Conservation (phyloP, 1,140 invertebrate genomes). For the Camponotus pennsylvanicus region DNA sequence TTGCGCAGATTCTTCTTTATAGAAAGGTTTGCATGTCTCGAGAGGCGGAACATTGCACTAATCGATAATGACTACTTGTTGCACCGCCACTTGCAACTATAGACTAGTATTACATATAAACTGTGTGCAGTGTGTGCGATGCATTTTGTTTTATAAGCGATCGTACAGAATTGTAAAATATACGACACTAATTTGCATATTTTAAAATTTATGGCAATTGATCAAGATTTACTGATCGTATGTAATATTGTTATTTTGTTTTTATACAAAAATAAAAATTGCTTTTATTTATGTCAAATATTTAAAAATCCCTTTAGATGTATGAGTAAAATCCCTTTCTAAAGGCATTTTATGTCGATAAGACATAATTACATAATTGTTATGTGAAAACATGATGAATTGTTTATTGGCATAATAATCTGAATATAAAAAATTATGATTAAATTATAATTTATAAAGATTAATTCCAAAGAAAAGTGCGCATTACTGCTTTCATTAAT, state of each 20-base stretch:
- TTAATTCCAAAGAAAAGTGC: too few relatives aligned
- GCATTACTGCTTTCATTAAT: too few relatives aligned
- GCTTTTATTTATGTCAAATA: not conserved
- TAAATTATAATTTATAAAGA: too few relatives aligned
- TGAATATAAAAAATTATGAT: too few relatives aligned
- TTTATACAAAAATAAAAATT: not conserved
- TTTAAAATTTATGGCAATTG: not conserved
- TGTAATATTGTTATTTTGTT: not conserved
- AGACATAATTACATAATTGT: too few relatives aligned
- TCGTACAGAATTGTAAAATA: not conserved
- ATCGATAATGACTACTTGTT: slow-evolving; percentile 46
- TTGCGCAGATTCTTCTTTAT: slow-evolving; percentile 14
- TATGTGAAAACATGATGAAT: slow-evolving; percentile 23
- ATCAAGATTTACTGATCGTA: not conserved
- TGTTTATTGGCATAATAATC: not conserved
- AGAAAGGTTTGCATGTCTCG: not conserved
- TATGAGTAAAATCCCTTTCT: not conserved
- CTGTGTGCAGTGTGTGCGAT: not conserved
- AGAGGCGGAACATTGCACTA: slow-evolving; percentile 1
- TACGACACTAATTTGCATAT: not conserved
- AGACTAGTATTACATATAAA: not conserved
- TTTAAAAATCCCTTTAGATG: not conserved
- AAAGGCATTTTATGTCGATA: too few relatives aligned
- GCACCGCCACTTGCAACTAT: slow-evolving; percentile 15
- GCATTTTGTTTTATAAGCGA: not conserved